phyloP scores from a whole-genome alignment of 2,797 vertebrate genomes.

The Gobionotothen gibberifrons region DNA sequence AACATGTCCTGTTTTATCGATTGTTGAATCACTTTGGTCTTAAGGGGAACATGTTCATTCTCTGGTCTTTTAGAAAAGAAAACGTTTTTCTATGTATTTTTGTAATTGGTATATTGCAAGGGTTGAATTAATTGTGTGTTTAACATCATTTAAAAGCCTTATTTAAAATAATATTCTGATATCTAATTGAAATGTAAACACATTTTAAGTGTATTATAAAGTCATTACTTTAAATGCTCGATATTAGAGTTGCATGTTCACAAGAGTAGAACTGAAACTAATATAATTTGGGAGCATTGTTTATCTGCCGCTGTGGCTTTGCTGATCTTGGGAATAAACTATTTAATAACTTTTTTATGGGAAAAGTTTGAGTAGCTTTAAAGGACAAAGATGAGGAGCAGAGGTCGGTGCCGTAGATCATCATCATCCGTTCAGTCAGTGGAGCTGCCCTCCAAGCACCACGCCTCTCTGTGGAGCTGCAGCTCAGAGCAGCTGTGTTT shows the following conservation, averaged over 20 bases:
- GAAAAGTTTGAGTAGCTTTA: background rate
- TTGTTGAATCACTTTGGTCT: constrained; percentile 10
- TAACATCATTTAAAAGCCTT: constrained; percentile 2
- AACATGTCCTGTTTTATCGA: constrained; percentile 5
- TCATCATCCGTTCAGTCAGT: background rate
- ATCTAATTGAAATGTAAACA: background rate
- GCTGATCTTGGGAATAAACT: background rate
- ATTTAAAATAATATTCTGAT: background rate
- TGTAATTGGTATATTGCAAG: constrained; percentile 14
- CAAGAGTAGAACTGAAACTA: background rate
- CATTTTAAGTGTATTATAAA: background rate
- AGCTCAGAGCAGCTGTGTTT: background rate
- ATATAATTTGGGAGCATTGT: background rate
- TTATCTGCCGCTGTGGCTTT: background rate
- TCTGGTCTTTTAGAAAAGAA: background rate
- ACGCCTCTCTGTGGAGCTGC: background rate
- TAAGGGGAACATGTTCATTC: background rate
- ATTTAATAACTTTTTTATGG: background rate
- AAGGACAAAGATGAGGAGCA: no score
- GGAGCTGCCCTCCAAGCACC: background rate
- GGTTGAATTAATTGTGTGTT: background rate
- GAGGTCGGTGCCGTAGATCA: background rate
- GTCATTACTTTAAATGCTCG: background rate
- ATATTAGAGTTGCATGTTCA: background rate
- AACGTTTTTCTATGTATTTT: constrained; percentile 32